A percentile compares a stretch with the other conserved stretches of the same genome.
Evolutionary conservation across 37 sponge, comb jelly and placozoan genomes (phyloP).

Genomic region (Amphimedon queenslandica): DNA sequence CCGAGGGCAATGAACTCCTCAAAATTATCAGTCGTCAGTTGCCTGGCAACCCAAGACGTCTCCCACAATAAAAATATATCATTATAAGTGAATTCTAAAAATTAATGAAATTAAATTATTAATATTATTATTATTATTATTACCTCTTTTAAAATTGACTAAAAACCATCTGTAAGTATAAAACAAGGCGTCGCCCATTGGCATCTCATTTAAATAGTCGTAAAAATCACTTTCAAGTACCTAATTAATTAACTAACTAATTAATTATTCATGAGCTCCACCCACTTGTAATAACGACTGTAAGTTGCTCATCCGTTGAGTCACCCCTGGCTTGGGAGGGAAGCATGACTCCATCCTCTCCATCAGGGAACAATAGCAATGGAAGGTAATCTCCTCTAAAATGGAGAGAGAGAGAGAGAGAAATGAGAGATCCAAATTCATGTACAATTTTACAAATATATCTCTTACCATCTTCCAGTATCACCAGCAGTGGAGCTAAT

Average conservation of each 20-base stretch:
- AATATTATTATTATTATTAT: too few species aligned
- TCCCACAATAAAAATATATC: slow-evolving; percentile 90
- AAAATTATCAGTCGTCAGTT: slow-evolving; percentile 57
- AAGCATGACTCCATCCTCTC: slow-evolving; percentile 44
- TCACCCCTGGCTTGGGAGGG: slow-evolving; percentile 67
- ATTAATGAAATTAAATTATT: neutral
- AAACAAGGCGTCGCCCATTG: slow-evolving; percentile 81
- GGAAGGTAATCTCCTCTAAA: slow-evolving; percentile 49
- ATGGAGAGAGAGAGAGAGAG: neutral
- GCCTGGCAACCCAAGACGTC: slow-evolving; percentile 70
- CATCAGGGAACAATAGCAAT: slow-evolving; percentile 69
- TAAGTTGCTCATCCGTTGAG: slow-evolving; percentile 54
- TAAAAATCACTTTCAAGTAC: slow-evolving; percentile 86
- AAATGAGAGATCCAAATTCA: neutral
- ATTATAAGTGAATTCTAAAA: slow-evolving; percentile 77
- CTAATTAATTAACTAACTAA: too few species aligned
- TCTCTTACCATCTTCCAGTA: slow-evolving; percentile 62
- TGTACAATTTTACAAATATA: neutral
- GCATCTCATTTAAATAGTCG: slow-evolving; percentile 68
- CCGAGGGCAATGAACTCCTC: slow-evolving; percentile 85
- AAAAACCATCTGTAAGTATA: slow-evolving; percentile 93
- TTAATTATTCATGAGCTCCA: neutral
- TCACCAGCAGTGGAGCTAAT: slow-evolving; percentile 86
- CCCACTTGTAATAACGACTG: slow-evolving; percentile 64
- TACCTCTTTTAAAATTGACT: slow-evolving; percentile 92